Percentiles rank a stretch among this genome's conserved stretches.
Evolutionary conservation across 2,888 invertebrate species (phyloP).

Genomic region (Liopterus haemorrhoidalis): DNA sequence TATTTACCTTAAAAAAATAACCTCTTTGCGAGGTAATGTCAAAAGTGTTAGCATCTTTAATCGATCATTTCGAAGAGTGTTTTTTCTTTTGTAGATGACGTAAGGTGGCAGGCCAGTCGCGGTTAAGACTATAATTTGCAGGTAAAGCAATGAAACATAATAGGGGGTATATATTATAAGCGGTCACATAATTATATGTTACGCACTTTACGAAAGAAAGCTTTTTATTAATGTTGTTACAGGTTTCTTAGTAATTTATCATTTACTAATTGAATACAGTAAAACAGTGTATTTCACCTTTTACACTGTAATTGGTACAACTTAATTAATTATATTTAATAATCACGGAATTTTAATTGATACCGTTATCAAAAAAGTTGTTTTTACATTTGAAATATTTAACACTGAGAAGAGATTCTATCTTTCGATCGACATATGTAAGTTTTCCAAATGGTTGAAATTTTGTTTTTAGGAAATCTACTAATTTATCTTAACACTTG

Average conservation of each 20-base stretch:
- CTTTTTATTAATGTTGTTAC: slow-evolving; percentile 17
- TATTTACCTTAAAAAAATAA: too few relatives aligned
- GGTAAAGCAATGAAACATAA: slow-evolving; percentile 19
- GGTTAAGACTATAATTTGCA: slow-evolving; percentile 20
- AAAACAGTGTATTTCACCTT: slow-evolving; percentile 21
- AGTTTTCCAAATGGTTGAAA: too few relatives aligned
- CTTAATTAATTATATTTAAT: slow-evolving; percentile 18
- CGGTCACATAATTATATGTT: slow-evolving; percentile 17
- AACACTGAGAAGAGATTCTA: too few relatives aligned
- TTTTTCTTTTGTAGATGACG: neutral
- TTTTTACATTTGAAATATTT: too few relatives aligned
- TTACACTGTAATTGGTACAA: slow-evolving; percentile 22
- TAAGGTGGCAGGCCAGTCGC: neutral
- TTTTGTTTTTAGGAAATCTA: too few relatives aligned
- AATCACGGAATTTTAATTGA: slow-evolving; percentile 21
- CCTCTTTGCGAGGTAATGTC: too few relatives aligned
- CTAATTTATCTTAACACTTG: too few relatives aligned
- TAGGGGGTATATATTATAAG: slow-evolving; percentile 19
- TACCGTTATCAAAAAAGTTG: slow-evolving; percentile 19
- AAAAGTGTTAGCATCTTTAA: too few relatives aligned
- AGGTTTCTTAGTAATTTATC: slow-evolving; percentile 17
- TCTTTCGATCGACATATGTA: too few relatives aligned
- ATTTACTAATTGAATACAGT: slow-evolving; percentile 22
- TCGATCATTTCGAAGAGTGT: too few relatives aligned
- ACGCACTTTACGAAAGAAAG: slow-evolving; percentile 19